Conservation (phyloP, 2,888 invertebrate species). For the Tridacna gigas region DNA sequence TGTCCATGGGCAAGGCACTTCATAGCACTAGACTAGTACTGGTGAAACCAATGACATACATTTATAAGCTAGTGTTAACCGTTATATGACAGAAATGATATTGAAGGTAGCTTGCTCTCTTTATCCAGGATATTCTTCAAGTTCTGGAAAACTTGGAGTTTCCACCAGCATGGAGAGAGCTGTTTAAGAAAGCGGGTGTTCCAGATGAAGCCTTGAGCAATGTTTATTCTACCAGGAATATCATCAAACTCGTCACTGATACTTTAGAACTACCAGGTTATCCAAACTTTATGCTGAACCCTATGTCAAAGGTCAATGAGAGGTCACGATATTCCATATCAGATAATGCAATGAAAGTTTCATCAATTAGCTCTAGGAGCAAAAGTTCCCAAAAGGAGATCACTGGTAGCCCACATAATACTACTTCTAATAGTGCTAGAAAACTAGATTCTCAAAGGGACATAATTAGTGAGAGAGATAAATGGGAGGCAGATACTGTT, state of each 20-base stretch:
- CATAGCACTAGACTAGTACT: too few relatives aligned
- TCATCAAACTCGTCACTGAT: constrained; percentile 76
- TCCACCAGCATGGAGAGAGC: constrained; percentile 77
- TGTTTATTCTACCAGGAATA: constrained; percentile 76
- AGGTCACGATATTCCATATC: constrained; percentile 8
- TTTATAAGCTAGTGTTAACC: too few relatives aligned
- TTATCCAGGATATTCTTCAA: constrained; percentile 74
- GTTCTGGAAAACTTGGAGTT: constrained; percentile 76
- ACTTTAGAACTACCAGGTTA: constrained; percentile 63
- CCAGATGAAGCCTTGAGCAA: constrained; percentile 76
- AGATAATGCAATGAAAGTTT: background rate
- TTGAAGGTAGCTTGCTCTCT: background rate
- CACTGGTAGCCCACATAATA: background rate
- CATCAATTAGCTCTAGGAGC: background rate
- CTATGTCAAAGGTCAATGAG: constrained; percentile 11
- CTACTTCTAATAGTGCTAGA: background rate
- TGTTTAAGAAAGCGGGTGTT: constrained; percentile 77
- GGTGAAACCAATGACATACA: too few relatives aligned
- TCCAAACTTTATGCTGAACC: constrained; percentile 23
- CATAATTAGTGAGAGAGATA: background rate
- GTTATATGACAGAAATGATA: too few relatives aligned
- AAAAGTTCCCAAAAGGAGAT: background rate
- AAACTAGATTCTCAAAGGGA: background rate
- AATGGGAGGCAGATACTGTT: constrained; percentile 51
- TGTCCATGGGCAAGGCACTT: too few relatives aligned